These are phyloP conservation scores for Callithrix jacchus DNA, from an alignment of 2,113 vertebrate species.

Conservation along the genomic window DNA sequence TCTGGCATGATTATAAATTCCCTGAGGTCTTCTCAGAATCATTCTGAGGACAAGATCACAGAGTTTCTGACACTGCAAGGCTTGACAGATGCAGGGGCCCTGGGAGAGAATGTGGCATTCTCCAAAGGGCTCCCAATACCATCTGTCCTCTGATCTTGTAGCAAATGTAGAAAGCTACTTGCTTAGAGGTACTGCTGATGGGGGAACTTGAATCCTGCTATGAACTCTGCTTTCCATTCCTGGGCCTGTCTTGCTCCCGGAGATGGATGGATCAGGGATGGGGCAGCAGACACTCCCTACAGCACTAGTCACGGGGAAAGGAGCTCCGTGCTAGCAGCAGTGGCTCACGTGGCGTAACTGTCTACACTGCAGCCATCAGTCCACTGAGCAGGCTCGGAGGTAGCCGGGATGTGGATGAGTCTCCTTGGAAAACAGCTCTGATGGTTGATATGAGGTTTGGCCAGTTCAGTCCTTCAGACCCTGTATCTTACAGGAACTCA, in stretches of 20 bases:
- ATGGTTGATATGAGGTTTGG: neutral
- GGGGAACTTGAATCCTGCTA: no score
- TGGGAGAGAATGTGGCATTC: neutral
- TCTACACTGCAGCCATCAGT: neutral
- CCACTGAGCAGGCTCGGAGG: neutral
- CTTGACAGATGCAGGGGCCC: neutral
- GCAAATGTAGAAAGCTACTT: neutral
- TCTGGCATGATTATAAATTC: no score
- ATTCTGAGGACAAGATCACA: neutral
- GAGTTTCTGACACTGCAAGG: neutral
- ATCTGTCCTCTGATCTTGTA: neutral
- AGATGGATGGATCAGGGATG: fast-evolving
- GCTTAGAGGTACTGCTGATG: neutral
- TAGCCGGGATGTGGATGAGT: neutral
- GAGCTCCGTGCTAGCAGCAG: neutral
- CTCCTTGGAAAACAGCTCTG: neutral
- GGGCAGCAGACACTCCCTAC: neutral
- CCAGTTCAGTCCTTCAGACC: neutral
- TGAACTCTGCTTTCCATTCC: neutral
- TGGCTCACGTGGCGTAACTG: neutral
- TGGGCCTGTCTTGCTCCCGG: neutral
- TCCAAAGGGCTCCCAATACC: neutral
- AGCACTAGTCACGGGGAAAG: neutral
- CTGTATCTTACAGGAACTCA: neutral
- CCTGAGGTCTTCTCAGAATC: no score